Conservation (phyloP, 2,113 vertebrate genomes). For the Anguilla japonica region DNA sequence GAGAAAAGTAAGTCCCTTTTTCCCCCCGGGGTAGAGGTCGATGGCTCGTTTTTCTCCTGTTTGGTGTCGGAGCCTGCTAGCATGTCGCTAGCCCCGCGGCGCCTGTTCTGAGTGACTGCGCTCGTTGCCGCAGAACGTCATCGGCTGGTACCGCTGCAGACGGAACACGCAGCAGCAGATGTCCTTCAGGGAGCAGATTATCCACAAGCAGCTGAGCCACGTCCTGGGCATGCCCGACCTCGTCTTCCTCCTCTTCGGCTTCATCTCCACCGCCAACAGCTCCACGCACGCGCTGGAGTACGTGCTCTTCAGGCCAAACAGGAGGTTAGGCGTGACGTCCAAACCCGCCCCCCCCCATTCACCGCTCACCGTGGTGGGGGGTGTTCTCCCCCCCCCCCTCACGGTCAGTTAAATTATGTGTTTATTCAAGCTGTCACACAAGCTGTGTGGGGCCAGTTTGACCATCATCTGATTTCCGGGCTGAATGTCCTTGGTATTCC, state of each 20-base stretch:
- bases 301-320: constrained; percentile 93
- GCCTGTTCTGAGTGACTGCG: neutral
- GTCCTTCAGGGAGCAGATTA: constrained; percentile 94
- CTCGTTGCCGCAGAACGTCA: constrained; percentile 78
- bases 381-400: neutral
- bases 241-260: constrained; percentile 98
- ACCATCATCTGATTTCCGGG: neutral
- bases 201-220: constrained; percentile 93
- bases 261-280: constrained; percentile 98
- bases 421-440: neutral
- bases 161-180: constrained; percentile 97
- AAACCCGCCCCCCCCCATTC: neutral
- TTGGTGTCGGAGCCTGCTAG: neutral
- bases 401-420: neutral
- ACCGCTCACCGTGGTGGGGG: too few species aligned
- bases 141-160: constrained; percentile 96
- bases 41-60: neutral
- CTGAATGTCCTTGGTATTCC: neutral
- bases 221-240: constrained; percentile 94
- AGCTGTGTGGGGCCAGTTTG: neutral
- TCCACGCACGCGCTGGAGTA: constrained; percentile 98
- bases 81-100: neutral
- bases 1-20: constrained; percentile 84
- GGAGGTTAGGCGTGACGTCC: constrained; percentile 71
- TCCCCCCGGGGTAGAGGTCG: neutral